Evolutionary conservation across 2,113 vertebrate species (phyloP).

Genomic region (Pogonocichla stellata): DNA sequence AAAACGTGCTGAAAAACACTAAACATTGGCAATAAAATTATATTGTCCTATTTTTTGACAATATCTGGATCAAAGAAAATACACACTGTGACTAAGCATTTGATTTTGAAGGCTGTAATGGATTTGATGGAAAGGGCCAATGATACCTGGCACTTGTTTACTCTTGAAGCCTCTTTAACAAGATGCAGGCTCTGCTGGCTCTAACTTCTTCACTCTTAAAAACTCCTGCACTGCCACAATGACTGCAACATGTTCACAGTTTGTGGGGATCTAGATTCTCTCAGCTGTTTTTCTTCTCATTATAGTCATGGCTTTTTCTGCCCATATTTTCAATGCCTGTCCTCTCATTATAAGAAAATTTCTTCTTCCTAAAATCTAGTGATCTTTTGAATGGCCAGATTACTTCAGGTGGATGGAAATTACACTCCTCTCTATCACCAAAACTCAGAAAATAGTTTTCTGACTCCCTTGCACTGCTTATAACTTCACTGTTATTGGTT

Average conservation of each 20-base stretch:
- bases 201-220: neutral
- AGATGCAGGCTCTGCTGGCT: neutral
- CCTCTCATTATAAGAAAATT: neutral
- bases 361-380: neutral
- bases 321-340: neutral
- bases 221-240: neutral
- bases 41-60: neutral
- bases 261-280: neutral
- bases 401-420: neutral
- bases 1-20: neutral
- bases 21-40: rapidly evolving
- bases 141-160: neutral
- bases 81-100: neutral
- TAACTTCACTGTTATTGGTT: neutral
- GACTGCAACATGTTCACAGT: neutral
- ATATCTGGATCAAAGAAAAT: neutral
- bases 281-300: neutral
- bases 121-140: neutral
- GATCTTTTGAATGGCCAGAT: neutral
- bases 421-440: neutral
- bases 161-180: neutral
- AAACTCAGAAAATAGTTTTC: neutral
- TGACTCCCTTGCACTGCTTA: neutral
- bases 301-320: rapidly evolving
- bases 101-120: neutral